phyloP scores from a whole-genome alignment of 1,140 invertebrate species.

The Aphis gossypii region DNA sequence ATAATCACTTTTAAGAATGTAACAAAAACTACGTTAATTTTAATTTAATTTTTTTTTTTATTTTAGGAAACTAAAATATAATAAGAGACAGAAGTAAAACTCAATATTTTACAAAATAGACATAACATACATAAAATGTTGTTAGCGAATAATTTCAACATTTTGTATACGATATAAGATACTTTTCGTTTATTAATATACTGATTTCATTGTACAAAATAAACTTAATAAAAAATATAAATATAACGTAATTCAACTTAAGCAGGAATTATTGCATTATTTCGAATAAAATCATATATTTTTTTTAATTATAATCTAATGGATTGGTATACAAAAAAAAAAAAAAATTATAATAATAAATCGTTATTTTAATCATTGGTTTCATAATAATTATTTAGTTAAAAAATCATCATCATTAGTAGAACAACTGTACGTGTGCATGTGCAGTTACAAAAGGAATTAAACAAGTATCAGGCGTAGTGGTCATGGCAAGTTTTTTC shows the following conservation, averaged over 20 bases:
- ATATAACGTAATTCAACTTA: background rate
- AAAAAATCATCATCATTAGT: too few species aligned
- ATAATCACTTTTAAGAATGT: too few species aligned
- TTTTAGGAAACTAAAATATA: background rate
- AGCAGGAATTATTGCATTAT: background rate
- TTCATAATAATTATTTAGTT: too few species aligned
- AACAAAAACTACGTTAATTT: background rate
- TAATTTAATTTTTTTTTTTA: too few species aligned
- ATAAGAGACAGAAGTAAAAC: background rate
- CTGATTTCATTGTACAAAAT: background rate
- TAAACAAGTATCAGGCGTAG: too few species aligned
- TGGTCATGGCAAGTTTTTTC: too few species aligned
- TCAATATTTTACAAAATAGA: background rate
- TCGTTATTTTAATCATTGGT: too few species aligned
- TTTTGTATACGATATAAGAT: background rate
- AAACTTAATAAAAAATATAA: background rate
- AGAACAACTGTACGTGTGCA: too few species aligned
- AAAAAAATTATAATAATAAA: background rate
- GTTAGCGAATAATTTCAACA: background rate
- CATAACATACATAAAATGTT: background rate
- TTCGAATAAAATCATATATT: background rate
- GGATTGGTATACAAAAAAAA: too few species aligned
- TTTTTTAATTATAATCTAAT: background rate
- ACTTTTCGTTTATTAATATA: background rate
- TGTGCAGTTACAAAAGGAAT: too few species aligned